A percentile compares a stretch with the other conserved stretches of the same genome.
phyloP scores from a whole-genome alignment of 2,888 invertebrate species.

The Drosophila austrosaltans region DNA sequence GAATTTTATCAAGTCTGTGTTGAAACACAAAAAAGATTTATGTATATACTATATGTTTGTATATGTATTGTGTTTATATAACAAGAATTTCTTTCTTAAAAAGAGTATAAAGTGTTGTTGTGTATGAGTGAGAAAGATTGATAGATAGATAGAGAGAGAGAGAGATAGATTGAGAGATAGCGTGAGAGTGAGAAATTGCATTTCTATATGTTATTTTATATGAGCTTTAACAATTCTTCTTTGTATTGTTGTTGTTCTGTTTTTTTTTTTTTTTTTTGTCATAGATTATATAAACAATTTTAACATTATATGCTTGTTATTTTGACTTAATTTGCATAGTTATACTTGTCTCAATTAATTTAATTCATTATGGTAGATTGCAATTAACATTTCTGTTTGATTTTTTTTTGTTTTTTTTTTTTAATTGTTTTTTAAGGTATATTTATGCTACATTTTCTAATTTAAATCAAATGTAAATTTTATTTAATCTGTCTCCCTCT shows the following conservation, averaged over 20 bases:
- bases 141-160: slow-evolving; percentile 24
- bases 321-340: slow-evolving; percentile 32
- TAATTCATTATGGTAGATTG: slow-evolving; percentile 46
- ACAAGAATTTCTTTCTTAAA: slow-evolving; percentile 17
- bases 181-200: slow-evolving; percentile 28
- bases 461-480: slow-evolving; percentile 22
- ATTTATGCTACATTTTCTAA: slow-evolving; percentile 47
- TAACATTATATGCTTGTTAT: slow-evolving; percentile 67
- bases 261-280: slow-evolving; percentile 43
- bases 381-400: slow-evolving; percentile 34
- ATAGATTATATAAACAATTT: slow-evolving; percentile 83
- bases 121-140: slow-evolving; percentile 27
- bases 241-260: slow-evolving; percentile 32
- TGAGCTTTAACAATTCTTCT: slow-evolving; percentile 72
- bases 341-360: slow-evolving; percentile 35
- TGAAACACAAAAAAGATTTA: slow-evolving; percentile 1
- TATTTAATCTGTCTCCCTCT: not conserved
- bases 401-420: slow-evolving; percentile 19
- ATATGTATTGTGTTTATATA: slow-evolving; percentile 30
- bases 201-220: slow-evolving; percentile 18
- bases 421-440: slow-evolving; percentile 33
- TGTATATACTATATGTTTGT: not conserved
- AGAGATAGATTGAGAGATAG: slow-evolving; percentile 16
- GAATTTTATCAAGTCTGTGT: slow-evolving; percentile 2
- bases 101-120: slow-evolving; percentile 25